Base-by-base conservation (phyloP, 2,113 vertebrate genomes). In the Propithecus coquereli region DNA sequence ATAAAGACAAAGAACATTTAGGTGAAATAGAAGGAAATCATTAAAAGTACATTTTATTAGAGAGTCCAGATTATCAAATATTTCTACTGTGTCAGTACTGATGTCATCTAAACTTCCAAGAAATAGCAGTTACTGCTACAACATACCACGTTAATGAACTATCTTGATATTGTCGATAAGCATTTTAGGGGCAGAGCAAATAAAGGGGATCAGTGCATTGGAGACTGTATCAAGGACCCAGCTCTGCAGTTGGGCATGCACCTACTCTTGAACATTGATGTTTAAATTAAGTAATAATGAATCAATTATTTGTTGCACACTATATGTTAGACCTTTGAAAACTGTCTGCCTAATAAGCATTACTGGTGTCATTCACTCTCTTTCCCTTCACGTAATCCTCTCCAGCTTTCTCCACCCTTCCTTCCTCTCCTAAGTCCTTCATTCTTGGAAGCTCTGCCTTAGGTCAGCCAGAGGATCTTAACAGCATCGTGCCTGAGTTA, bases 31-130 rank as follows among this genome's bases (percentile, higher is more conserved):
- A 88, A 90, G 30, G 20, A 87, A 61, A 68, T 27, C 6, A 71
- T 47, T 70, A 65, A 92, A 96, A 94, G 40, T 25, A 2, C n/a
- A 68, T 92, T 92, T 87, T 71, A 82, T 74, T 82, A 68, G 43
- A 74, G 54, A 74, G 87, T 43, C 22, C 37, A 92, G 50, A 34
- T 89, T 61, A 89, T 86, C 25, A 84, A 52, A 27, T 94, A 73
- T 74, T 85, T 91, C 66, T 84, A 63, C 76, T 88, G 27, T 4
- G 9, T 52, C 37, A 68, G 17, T 59, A 65, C 10, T 71, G 18
- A 37, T 91, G 6, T 61, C 18, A 34, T 79, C 2, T 71, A 66
- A 79, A 34, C 12, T 45, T 17, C 17, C 20, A 87, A 65, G 45
- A 87, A 92, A 57, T 12, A 45, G 45, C 34, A 71, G 18, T 43